Evolutionary conservation across 2,888 invertebrate species (phyloP).

Genomic region (Trilocha varians): DNA sequence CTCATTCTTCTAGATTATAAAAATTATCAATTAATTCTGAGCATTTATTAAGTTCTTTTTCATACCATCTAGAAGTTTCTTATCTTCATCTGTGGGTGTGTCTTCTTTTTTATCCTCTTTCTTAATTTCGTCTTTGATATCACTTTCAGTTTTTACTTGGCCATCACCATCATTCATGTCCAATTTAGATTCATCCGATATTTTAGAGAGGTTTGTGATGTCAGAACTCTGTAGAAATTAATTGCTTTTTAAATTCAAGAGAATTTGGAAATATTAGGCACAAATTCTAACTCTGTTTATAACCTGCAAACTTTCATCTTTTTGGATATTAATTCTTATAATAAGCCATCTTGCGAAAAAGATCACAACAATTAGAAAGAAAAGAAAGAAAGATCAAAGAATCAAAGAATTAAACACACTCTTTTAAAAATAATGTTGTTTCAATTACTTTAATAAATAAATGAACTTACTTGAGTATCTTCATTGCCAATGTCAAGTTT

Average conservation of each 20-base stretch:
- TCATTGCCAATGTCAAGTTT: constrained; percentile 43
- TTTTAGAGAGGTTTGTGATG: constrained; percentile 34
- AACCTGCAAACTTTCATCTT: too few relatives aligned
- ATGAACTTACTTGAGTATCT: constrained; percentile 47
- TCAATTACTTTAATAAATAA: background rate
- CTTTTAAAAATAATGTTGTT: background rate
- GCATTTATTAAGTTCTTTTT: too few relatives aligned
- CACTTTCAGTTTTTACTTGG: constrained; percentile 52
- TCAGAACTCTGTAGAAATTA: constrained; percentile 35
- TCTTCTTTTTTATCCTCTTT: constrained; percentile 61
- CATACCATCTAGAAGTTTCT: constrained; percentile 82
- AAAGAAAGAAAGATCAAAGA: too few relatives aligned
- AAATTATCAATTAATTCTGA: too few relatives aligned
- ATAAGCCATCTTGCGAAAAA: too few relatives aligned
- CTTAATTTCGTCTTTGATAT: constrained; percentile 73
- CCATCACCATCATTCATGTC: constrained; percentile 53
- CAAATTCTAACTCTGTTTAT: too few relatives aligned
- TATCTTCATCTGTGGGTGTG: constrained; percentile 71
- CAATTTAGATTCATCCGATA: constrained; percentile 42
- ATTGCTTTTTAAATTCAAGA: too few relatives aligned
- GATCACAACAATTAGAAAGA: too few relatives aligned
- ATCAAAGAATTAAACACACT: too few relatives aligned
- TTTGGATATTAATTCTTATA: too few relatives aligned
- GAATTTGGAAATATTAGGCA: too few relatives aligned
- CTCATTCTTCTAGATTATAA: too few relatives aligned